phyloP scores from a whole-genome alignment of 2,113 vertebrate genomes.

The Morphnarchus princeps region DNA sequence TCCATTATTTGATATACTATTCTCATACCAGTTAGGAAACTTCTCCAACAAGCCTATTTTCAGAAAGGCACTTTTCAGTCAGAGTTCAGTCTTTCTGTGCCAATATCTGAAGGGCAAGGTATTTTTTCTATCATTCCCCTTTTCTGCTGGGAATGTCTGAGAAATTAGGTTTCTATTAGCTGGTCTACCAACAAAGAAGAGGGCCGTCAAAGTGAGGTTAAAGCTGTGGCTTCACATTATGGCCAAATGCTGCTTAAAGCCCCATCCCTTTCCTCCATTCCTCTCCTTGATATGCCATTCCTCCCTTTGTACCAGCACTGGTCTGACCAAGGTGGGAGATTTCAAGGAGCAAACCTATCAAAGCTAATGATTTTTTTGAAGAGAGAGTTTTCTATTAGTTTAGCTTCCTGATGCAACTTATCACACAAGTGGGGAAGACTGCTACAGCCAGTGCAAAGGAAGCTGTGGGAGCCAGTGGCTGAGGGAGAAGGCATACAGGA shows the following conservation, averaged over 20 bases:
- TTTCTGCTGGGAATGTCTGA: neutral
- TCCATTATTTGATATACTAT: neutral
- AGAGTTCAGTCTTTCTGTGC: neutral
- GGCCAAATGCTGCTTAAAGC: neutral
- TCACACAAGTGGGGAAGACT: neutral
- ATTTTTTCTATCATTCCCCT: neutral
- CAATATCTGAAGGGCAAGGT: neutral
- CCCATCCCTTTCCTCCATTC: neutral
- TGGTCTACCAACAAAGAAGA: neutral
- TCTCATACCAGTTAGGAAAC: neutral
- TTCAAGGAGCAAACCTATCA: neutral
- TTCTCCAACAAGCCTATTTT: neutral
- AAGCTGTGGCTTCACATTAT: neutral
- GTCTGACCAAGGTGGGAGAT: neutral
- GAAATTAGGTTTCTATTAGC: neutral
- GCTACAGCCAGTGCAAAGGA: neutral
- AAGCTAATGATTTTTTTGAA: neutral
- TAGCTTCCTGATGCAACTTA: neutral
- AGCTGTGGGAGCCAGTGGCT: neutral
- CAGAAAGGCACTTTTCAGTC: neutral
- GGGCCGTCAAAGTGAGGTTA: neutral
- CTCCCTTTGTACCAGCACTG: neutral
- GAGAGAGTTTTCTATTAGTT: neutral
- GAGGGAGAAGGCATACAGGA: neutral
- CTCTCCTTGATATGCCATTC: neutral